These are phyloP conservation scores for Pitta sordida DNA, from an alignment of 2,113 vertebrate genomes.

Conservation along the genomic window DNA sequence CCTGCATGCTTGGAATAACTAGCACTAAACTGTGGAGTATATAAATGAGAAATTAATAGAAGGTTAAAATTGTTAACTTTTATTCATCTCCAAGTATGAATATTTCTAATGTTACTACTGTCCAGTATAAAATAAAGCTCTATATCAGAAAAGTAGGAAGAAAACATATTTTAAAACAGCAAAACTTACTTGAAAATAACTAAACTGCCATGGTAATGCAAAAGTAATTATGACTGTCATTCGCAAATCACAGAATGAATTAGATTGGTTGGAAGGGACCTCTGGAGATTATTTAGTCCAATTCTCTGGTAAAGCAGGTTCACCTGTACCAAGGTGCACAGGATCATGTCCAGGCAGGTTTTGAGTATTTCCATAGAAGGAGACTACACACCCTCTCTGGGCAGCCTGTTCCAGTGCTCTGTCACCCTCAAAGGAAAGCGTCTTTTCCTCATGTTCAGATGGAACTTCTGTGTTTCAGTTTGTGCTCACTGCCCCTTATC, in stretches of 20 bases:
- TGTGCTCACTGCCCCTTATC: fast-evolving
- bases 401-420: background rate
- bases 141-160: background rate
- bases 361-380: background rate
- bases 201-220: background rate
- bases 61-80: background rate
- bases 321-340: background rate
- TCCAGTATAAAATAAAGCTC: background rate
- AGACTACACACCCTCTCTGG: background rate
- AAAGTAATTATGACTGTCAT: background rate
- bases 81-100: background rate
- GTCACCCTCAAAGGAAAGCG: background rate
- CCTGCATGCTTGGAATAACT: background rate
- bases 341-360: background rate
- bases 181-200: background rate
- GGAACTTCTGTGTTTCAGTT: background rate
- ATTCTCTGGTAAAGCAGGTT: background rate
- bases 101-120: background rate
- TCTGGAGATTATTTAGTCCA: background rate
- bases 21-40: background rate
- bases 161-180: background rate
- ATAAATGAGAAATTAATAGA: background rate
- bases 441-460: background rate
- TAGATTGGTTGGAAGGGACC: background rate
- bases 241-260: background rate